Base-by-base conservation (phyloP, 2,797 vertebrate genomes). In the Macroramphosus scolopax region DNA sequence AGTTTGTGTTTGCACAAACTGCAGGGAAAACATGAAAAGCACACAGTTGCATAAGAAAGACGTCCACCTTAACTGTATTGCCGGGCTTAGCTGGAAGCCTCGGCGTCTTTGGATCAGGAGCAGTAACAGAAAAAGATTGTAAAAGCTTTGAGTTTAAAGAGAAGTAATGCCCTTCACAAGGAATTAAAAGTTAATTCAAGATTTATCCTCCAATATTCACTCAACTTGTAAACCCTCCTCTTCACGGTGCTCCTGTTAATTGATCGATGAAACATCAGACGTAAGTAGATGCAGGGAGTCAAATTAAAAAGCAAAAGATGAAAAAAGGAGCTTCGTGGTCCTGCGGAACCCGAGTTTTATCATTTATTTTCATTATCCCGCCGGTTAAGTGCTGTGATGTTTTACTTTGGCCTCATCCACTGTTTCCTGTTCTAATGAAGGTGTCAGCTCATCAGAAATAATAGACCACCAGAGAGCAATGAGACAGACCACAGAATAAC, bases 361-460 rank as follows among this genome's bases (percentile, higher is more conserved):
- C 71, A 83, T 84, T 80, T 77, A 76, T 82, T 83, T 84, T 80
- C 69, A 83, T 85, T 83, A 83, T 78, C 50, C 55, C 42, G 45
- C 68, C 63, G 81, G 81, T 86, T 85, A 84, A 75, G 59, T 17
- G 2, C 46, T 39, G 62, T 68, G 67, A 83, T 75, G 78, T 83
- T 83, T 78, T 73, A 80, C 64, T 79, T 83, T 68, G 60, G 69
- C 59, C 60, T 63, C 72, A 68, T 81, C 75, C 67, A 36, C 53
- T 31, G 64, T 50, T 81, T 81, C 71, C 74, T 67, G 40, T 74
- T 69, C 68, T 84, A 87, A 82, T 85, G 76, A 83, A 83, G 28
- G 55, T 67, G 79, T 84, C 63, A 16, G 56, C 68, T 81, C 73
- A 62, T 82, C 81, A 83, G 71, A 80, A 81, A 77, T 84, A 87